Conservation (phyloP, 2,888 invertebrate genomes). For the Invenusta paracnida region DNA sequence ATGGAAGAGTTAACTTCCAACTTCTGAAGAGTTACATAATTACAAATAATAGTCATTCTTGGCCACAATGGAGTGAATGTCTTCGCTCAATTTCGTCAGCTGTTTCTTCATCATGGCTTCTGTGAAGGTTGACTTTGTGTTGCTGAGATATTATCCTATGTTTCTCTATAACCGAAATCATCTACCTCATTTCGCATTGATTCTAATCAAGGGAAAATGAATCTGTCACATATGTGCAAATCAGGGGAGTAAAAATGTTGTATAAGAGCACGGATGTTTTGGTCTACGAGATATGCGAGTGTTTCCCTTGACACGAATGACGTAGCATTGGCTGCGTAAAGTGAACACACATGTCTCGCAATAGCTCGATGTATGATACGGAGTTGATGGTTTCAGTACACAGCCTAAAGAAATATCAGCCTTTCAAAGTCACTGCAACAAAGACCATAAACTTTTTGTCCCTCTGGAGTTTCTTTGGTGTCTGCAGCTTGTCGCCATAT, state of each 20-base stretch:
- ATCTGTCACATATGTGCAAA: neutral
- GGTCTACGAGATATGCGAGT: neutral
- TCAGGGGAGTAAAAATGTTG: neutral
- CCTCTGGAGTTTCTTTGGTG: neutral
- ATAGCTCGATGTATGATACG: neutral
- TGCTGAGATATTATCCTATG: too few species aligned
- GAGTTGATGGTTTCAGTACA: neutral
- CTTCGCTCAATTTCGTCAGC: too few species aligned
- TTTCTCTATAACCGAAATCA: too few species aligned
- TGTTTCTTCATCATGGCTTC: neutral
- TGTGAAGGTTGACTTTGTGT: neutral
- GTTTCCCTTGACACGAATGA: neutral
- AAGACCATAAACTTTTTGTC: neutral
- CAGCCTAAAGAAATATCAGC: neutral
- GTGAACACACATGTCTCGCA: neutral
- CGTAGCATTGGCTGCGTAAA: neutral
- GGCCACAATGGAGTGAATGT: too few species aligned
- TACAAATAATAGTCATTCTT: too few species aligned
- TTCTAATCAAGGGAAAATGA: neutral
- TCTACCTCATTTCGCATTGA: neutral
- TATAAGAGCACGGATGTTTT: neutral
- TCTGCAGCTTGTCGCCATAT: neutral
- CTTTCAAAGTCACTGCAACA: neutral
- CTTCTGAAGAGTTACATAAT: neutral
- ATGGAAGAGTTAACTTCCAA: neutral